phyloP scores from a whole-genome alignment of 1,140 invertebrate genomes.

The Pseudomyrmex dendroicus region DNA sequence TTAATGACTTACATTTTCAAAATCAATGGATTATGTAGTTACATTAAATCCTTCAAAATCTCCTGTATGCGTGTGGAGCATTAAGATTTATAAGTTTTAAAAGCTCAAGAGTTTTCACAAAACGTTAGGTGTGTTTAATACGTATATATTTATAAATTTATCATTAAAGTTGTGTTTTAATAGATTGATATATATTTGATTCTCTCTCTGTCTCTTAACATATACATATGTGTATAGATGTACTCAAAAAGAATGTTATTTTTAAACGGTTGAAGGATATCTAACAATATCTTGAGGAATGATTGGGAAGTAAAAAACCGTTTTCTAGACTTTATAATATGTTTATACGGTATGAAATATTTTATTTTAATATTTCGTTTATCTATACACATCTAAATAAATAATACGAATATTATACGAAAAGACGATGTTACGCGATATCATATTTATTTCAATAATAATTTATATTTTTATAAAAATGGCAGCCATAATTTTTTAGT shows the following conservation, averaged over 20 bases:
- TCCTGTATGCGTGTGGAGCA: background rate
- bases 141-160: background rate
- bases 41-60: background rate
- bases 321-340: background rate
- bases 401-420: conserved; percentile 42
- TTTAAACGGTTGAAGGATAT: background rate
- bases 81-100: background rate
- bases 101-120: background rate
- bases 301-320: conserved; percentile 1
- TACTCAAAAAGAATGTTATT: conserved; percentile 7
- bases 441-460: conserved; percentile 21
- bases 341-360: conserved; percentile 47
- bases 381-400: conserved; percentile 30
- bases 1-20: background rate
- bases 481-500: conserved; percentile 47
- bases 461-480: conserved; percentile 57
- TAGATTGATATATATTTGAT: background rate
- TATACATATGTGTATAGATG: background rate
- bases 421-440: conserved; percentile 11
- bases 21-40: conserved; percentile 19
- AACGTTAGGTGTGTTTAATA: background rate
- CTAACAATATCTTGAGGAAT: conserved; percentile 6
- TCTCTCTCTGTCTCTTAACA: too few relatives aligned
- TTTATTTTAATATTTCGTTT: conserved; percentile 53
- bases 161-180: background rate